These are phyloP conservation scores for Gryon sp. DNA, from an alignment of 1,140 invertebrate species.

Conservation along the genomic window DNA sequence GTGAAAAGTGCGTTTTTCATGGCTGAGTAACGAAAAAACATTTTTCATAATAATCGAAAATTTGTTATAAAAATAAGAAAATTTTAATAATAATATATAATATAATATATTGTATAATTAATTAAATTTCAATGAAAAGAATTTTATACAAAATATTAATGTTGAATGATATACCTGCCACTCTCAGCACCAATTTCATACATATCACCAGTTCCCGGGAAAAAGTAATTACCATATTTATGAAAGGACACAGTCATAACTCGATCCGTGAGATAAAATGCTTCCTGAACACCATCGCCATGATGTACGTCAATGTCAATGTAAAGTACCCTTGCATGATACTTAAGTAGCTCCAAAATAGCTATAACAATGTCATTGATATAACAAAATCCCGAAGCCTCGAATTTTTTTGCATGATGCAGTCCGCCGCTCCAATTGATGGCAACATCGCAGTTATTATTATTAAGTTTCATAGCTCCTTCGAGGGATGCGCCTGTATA, in stretches of 20 bases:
- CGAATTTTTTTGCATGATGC: slow-evolving; percentile 99
- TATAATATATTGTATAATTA: too few species aligned
- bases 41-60: too few species aligned
- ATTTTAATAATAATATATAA: too few species aligned
- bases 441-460: slow-evolving; percentile 96
- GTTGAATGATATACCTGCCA: slow-evolving; percentile 81
- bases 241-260: slow-evolving; percentile 99
- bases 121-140: too few species aligned
- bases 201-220: slow-evolving; percentile 99
- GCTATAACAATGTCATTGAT: slow-evolving; percentile 99
- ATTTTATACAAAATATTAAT: too few species aligned
- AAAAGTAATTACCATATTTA: slow-evolving; percentile 99
- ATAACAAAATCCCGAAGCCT: slow-evolving; percentile 98
- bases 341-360: slow-evolving; percentile 97
- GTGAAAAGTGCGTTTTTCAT: too few species aligned
- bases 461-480: slow-evolving; percentile 96
- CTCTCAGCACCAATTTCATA: slow-evolving; percentile 96
- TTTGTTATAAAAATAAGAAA: too few species aligned
- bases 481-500: slow-evolving; percentile 97
- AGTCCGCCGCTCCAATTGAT: slow-evolving; percentile 99
- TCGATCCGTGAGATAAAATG: slow-evolving; percentile 98
- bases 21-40: too few species aligned
- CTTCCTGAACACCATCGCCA: slow-evolving; percentile 99
- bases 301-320: slow-evolving; percentile 99
- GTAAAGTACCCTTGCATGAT: slow-evolving; percentile 96